Base-by-base conservation (phyloP, 2,888 invertebrate genomes). In the Gymnocheta viridis region DNA sequence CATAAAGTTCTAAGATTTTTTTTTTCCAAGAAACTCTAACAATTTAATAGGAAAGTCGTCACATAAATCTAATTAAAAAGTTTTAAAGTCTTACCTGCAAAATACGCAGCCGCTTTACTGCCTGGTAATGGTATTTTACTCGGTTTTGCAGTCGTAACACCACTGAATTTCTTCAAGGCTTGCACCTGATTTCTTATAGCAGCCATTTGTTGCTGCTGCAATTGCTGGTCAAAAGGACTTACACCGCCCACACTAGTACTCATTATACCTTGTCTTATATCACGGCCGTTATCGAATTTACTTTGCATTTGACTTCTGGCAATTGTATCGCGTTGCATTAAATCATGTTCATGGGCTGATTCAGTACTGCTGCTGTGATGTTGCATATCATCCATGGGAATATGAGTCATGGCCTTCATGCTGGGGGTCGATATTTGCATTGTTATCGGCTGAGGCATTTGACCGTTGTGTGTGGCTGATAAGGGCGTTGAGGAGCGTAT, bases 101-200 rank as follows among this genome's bases (percentile, higher is more conserved):
- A 87, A 47, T 89, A 89, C 2, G 89, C 88, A 2, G 93, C 93
- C 62, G 89, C 87, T 88, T 93, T 92, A 89, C 92, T 94, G 66
- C 91, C 94, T 58, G 94, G 94, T 89, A 95, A 92, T 77, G 96
- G 96, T 87, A 96, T 96, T 91, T 95, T 95, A 92, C 95, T 95
- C 72, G 96, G 95, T 86, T 94, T 95, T 86, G 93, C 86, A 27
- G 85, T 87, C 77, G 88, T 74, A 19, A 84, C 77, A 17, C 84
- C 84, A 62, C 85, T 82, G 19, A 85, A 85, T 49, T 82, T 82
- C 54, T 81, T 82, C 47, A 81, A 64, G 44, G 82, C 77, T 72
- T 67, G 73, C 60, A 80, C 84, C 77, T 79, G 81, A 69, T 82
- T 85, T 67, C 86, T 93, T 94, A 86, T 93, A 85, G 64, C 84